These are phyloP conservation scores for Actenoides hombroni DNA, from an alignment of 2,113 vertebrate genomes.

Conservation along the genomic window DNA sequence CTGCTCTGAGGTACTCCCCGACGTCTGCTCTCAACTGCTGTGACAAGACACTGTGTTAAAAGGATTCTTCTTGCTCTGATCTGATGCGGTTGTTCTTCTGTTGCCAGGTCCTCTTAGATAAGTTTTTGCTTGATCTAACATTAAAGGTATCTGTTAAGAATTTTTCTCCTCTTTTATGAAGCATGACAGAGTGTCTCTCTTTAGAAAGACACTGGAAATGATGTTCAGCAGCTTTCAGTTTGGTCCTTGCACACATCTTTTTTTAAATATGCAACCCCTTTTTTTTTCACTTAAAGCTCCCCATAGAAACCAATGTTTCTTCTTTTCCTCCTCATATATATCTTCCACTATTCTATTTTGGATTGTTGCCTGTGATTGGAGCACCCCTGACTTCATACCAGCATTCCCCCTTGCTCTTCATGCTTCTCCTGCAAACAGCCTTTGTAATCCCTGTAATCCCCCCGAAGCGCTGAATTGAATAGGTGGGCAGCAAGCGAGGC, in stretches of 20 bases:
- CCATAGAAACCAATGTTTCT: neutral
- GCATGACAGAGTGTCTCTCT: neutral
- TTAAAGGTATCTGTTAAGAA: constrained; percentile 6
- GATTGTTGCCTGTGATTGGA: neutral
- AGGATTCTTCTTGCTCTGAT: neutral
- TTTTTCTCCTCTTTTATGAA: neutral
- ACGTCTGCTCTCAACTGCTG: neutral
- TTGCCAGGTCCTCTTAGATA: neutral
- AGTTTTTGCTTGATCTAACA: neutral
- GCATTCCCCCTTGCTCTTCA: neutral
- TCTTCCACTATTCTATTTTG: neutral
- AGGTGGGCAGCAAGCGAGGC: neutral
- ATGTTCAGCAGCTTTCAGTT: neutral
- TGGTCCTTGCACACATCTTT: neutral
- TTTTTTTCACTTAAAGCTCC: neutral
- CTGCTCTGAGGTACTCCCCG: neutral
- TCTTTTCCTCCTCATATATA: accelerated
- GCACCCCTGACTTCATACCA: neutral
- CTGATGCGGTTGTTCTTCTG: neutral
- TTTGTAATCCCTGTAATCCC: neutral
- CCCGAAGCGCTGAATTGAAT: neutral
- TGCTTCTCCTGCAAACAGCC: neutral
- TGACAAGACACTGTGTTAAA: neutral
- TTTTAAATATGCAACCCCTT: neutral
- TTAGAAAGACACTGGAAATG: neutral